Percentiles rank a stretch among this genome's conserved stretches.
Evolutionary conservation across 1,140 invertebrate genomes (phyloP).

Genomic region (Heliconius congener): DNA sequence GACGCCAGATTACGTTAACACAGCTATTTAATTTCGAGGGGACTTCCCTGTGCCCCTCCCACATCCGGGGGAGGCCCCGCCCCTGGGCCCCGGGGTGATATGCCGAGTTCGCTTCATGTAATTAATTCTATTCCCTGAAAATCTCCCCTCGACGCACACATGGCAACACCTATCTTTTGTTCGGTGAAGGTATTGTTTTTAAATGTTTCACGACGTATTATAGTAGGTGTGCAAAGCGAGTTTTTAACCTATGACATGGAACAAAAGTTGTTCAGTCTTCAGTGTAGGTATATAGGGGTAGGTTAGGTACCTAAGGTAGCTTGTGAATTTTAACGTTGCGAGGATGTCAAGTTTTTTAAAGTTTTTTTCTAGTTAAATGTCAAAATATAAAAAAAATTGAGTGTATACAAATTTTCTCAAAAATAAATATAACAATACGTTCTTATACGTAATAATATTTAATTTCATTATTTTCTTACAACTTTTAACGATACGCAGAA

Average conservation of each 20-base stretch:
- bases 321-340: too few relatives aligned
- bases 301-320: background rate
- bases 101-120: slow-evolving; percentile 47
- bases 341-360: background rate
- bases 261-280: background rate
- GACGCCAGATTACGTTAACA: slow-evolving; percentile 44
- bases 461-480: too few relatives aligned
- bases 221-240: background rate
- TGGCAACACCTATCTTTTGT: slow-evolving; percentile 40
- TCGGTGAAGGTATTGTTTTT: slow-evolving; percentile 31
- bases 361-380: background rate
- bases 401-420: background rate
- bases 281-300: background rate
- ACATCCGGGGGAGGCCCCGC: slow-evolving; percentile 44
- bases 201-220: slow-evolving; percentile 18
- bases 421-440: background rate
- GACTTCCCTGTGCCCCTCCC: slow-evolving; percentile 38
- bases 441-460: too few relatives aligned
- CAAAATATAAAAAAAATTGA: background rate
- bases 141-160: slow-evolving; percentile 34
- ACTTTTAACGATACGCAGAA: too few relatives aligned
- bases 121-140: slow-evolving; percentile 53
- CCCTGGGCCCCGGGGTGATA: slow-evolving; percentile 41
- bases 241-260: slow-evolving; percentile 4
- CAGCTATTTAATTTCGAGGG: slow-evolving; percentile 47